Conservation (phyloP, 2,797 vertebrate species). For the Holocentrus rufus region DNA sequence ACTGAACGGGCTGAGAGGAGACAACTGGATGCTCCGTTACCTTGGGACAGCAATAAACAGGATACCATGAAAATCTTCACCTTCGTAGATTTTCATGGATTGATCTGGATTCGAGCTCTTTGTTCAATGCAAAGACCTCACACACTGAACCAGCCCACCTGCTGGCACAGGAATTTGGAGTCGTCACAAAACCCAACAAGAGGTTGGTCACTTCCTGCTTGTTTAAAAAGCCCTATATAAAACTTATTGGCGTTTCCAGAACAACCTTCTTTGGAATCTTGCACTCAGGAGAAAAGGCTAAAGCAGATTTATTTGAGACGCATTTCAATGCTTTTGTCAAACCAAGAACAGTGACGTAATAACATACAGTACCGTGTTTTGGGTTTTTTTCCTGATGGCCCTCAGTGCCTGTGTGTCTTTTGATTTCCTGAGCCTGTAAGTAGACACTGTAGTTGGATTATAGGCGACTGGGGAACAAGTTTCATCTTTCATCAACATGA, state of each 20-base stretch:
- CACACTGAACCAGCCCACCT: slow-evolving; percentile 20
- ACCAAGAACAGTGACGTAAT: background rate
- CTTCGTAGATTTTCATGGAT: slow-evolving; percentile 15
- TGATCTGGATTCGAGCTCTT: slow-evolving; percentile 3
- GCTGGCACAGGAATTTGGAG: slow-evolving; percentile 40
- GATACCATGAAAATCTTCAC: slow-evolving; percentile 3
- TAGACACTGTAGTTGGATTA: slow-evolving; percentile 10
- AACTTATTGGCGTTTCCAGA: background rate
- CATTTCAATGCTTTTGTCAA: background rate
- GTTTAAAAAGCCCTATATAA: slow-evolving; percentile 24
- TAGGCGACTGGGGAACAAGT: no score
- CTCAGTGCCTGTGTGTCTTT: slow-evolving; percentile 53
- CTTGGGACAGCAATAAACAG: slow-evolving; percentile 59
- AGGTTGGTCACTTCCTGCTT: slow-evolving; percentile 29
- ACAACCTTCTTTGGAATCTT: background rate
- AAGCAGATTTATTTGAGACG: background rate
- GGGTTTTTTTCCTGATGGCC: slow-evolving; percentile 54
- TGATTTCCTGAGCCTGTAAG: slow-evolving; percentile 65
- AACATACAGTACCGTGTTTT: slow-evolving; percentile 62
- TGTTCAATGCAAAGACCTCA: slow-evolving; percentile 40
- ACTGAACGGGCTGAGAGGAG: slow-evolving; percentile 61
- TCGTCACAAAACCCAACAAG: slow-evolving; percentile 33
- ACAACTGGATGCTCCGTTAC: slow-evolving; percentile 40
- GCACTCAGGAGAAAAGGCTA: background rate
- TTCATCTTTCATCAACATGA: no score